These are phyloP conservation scores for Agrochola circellaris DNA, from an alignment of 2,888 invertebrate species.

Conservation along the genomic window DNA sequence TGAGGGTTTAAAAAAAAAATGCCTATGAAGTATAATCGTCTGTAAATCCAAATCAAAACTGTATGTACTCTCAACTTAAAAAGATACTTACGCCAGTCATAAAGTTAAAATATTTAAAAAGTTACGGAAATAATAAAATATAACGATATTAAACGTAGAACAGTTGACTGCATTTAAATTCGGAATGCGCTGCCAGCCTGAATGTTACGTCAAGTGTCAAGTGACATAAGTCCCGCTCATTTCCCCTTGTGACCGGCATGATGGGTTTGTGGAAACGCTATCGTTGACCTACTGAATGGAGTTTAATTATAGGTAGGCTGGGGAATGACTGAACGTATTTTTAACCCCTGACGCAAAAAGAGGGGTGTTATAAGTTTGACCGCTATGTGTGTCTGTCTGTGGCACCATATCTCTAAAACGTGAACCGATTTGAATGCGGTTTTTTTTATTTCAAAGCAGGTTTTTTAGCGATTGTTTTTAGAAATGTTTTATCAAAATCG, in stretches of 20 bases:
- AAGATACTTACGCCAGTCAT: not conserved
- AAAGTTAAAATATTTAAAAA: not conserved
- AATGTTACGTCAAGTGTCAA: conserved; percentile 35
- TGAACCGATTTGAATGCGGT: too few relatives aligned
- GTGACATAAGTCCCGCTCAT: conserved; percentile 33
- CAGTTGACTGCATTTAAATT: conserved; percentile 43
- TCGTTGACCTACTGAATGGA: conserved; percentile 28
- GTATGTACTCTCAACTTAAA: not conserved
- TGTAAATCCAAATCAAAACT: not conserved
- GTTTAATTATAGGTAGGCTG: conserved; percentile 19
- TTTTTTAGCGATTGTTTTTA: too few relatives aligned
- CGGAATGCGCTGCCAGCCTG: conserved; percentile 24
- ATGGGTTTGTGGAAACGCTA: conserved; percentile 30
- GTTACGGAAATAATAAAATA: conserved; percentile 16
- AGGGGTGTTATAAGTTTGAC: too few relatives aligned
- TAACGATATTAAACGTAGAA: conserved; percentile 33
- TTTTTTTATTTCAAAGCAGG: too few relatives aligned
- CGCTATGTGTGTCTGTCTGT: too few relatives aligned
- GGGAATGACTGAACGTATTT: not conserved
- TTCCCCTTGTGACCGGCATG: conserved; percentile 36
- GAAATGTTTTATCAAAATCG: too few relatives aligned
- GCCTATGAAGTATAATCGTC: not conserved
- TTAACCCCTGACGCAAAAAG: not conserved
- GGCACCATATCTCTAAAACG: too few relatives aligned
- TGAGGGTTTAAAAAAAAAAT: not conserved